phyloP scores from a whole-genome alignment of 2,797 vertebrate species.

The Hyperoplus immaculatus region DNA sequence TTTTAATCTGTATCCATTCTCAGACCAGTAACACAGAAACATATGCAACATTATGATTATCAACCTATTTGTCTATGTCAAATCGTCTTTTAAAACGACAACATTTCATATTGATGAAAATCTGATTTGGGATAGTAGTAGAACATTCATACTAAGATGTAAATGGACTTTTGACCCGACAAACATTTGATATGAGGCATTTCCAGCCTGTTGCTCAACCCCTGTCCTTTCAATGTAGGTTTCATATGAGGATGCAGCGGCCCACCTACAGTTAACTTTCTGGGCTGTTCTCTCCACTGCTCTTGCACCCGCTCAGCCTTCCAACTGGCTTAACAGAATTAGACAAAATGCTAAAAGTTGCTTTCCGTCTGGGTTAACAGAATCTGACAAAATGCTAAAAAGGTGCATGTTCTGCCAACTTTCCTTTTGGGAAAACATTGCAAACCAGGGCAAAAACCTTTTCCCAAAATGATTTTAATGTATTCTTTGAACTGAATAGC shows the following conservation, averaged over 20 bases:
- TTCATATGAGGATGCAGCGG: slow-evolving; percentile 12
- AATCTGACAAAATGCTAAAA: slow-evolving; percentile 29
- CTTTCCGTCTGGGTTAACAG: neutral
- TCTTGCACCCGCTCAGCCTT: slow-evolving; percentile 24
- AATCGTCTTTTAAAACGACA: neutral
- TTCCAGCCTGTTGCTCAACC: neutral
- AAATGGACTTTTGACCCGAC: neutral
- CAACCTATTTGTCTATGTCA: neutral
- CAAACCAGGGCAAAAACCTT: neutral
- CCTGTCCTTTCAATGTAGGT: slow-evolving; percentile 16
- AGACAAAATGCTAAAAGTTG: neutral
- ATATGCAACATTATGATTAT: neutral
- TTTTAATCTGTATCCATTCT: neutral
- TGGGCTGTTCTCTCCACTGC: slow-evolving; percentile 10
- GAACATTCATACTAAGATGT: neutral
- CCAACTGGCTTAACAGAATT: slow-evolving; percentile 5
- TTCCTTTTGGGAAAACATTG: slow-evolving; percentile 20
- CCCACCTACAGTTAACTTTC: slow-evolving; percentile 36
- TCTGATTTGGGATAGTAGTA: neutral
- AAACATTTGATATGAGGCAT: neutral
- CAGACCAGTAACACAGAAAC: neutral
- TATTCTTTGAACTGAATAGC: slow-evolving; percentile 6
- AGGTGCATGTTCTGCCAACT: slow-evolving; percentile 30
- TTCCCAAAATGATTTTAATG: slow-evolving; percentile 38
- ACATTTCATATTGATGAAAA: neutral